Base-by-base conservation (phyloP, 2,888 invertebrate species). In the Bombylius discolor region DNA sequence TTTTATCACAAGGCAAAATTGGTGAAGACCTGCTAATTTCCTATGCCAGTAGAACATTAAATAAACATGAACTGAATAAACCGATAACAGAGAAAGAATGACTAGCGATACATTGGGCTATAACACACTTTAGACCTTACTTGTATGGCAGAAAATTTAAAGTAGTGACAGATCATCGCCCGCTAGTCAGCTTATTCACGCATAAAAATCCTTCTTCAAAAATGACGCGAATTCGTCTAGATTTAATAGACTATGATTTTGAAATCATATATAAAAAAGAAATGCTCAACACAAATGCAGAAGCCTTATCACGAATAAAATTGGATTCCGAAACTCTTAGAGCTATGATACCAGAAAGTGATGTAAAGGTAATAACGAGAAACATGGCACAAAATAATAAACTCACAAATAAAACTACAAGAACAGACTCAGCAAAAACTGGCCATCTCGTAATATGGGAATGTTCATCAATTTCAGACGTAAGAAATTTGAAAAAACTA, bases 111-210 rank as follows among this genome's bases (percentile, higher is more conserved):
- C 44, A 54, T 36, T 57, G 54, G 57, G 62, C 59, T 4, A 59
- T 63, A 4, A 60, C 62, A 36, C 61, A 65, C 55, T 67, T 66
- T 55, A 53, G 63, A 51, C 64, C 64, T 2, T 67, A 68, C 56
- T 23, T 68, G 11, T 65, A 62, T 52, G 67, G 66, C 64, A n/a
- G 45, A 45, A 45, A 45, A 14, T 45, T 45, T 14, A 45, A 13
- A 13, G 53, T 48, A 12, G 12, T 12, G 2, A 47, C 47, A 23
- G 53, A 53, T 23, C 53, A 53, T 46, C 6, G 39, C 5, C 47
- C 53, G 4, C 5, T 53, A 53, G 53, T 39, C 2, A 39, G 14
- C 13, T 6, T 53, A 6, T 53, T 48, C 13, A 31, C 39, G 12
- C 36, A 23, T 23, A 47, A 13, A 39, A 33, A 52, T 31, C 39